phyloP scores from a whole-genome alignment of 1,140 invertebrate genomes.

The Lepeophtheirus salmonis region DNA sequence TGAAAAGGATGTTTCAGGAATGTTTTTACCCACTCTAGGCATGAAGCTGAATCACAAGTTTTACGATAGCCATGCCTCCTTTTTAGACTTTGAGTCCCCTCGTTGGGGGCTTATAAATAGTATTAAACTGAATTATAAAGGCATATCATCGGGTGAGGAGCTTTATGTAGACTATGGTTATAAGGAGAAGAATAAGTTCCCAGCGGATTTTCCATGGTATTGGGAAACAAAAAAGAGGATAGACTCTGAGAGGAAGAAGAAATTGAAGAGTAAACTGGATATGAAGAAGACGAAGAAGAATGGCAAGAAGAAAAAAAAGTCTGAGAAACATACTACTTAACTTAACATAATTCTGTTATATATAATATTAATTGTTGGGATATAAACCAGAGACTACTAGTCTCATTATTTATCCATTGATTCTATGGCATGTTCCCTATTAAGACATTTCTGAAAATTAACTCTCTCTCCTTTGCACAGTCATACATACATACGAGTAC shows the following conservation, averaged over 20 bases:
- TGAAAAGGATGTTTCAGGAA: not conserved
- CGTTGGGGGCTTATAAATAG: not conserved
- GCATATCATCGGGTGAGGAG: not conserved
- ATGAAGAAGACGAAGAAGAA: too few species aligned
- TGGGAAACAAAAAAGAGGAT: not conserved
- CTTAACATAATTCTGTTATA: too few species aligned
- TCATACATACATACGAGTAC: too few species aligned
- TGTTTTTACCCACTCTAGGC: conserved; percentile 1
- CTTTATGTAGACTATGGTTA: conserved; percentile 7
- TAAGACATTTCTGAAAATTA: too few species aligned
- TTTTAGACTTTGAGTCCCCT: not conserved
- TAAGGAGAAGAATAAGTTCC: not conserved
- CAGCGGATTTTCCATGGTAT: conserved; percentile 13
- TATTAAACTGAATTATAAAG: not conserved
- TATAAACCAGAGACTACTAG: too few species aligned
- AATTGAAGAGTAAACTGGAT: too few species aligned
- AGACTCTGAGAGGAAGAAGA: not conserved
- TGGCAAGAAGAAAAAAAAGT: too few species aligned
- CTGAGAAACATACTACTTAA: too few species aligned
- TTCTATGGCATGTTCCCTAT: too few species aligned
- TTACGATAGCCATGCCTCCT: not conserved
- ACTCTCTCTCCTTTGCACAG: too few species aligned
- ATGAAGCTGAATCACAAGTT: conserved; percentile 11
- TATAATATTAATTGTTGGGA: too few species aligned
- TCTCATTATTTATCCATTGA: too few species aligned